Evolutionary conservation across 1,140 invertebrate species (phyloP), one percentile per base, ranked within the genome.

Genomic region (Bombus superbus): DNA sequence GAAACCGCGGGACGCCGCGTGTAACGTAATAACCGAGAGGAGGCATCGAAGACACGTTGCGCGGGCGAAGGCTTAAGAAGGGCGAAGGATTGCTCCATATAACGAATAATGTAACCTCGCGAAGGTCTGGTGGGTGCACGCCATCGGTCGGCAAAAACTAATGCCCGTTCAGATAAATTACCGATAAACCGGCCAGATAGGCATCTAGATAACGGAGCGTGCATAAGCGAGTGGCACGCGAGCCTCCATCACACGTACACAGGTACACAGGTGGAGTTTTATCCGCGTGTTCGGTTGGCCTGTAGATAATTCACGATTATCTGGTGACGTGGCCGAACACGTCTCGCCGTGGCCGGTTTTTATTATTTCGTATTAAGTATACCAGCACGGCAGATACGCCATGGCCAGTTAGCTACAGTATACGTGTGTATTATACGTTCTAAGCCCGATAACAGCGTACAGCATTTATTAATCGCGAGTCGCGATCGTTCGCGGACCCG

Each of bases 161-260:
- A 95, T 95, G 95, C 94, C 93, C 94, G 94, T 94, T 91, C 94
- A 94, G 95, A 95, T 95, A 95, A 95, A 95, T 95, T 94, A 94
- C 93, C 93, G 95, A 95, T 95, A 95, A 95, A 95, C 92, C 92
- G 82, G 71, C 69, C 72, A 91, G 94, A 94, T 94, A 94, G 92
- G 85, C 87, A 94, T 94, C 94, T 94, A 92, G 93, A 94, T 94
- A 94, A 93, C 93, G 91, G 92, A 91, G 92, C 91, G 89, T 88
- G 91, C 91, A 87, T 74, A 86, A 82, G 81, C 86, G 81, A 44
- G 59, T 18, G 80, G 72, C 89, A 90, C 90, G 91, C 89, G 87
- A 91, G 53, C 88, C 78, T 72, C 81, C 69, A 53, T 35, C 59
- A 18, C 40, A 6, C 42, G 10, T 35, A 32, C 68, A n/a, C 47